Evolutionary conservation across 53 echinoderm and acorn worm genomes (phyloP).

Genomic region (Crossaster papposus): DNA sequence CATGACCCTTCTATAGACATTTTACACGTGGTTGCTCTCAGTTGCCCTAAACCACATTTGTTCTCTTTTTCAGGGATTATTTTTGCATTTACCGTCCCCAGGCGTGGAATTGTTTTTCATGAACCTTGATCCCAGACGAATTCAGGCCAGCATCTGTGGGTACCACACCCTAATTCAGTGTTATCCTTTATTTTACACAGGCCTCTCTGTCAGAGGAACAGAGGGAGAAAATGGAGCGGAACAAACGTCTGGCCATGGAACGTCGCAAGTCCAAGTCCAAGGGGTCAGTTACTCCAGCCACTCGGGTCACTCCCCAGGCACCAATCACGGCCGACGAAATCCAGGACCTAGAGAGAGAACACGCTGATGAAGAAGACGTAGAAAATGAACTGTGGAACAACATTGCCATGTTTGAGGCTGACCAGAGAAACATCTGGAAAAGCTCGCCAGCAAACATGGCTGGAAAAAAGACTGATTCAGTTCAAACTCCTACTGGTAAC

Average conservation of each 20-base stretch:
- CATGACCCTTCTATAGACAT: too few relatives aligned
- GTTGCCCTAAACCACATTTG: too few relatives aligned
- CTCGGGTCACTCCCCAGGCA: conserved; percentile 18
- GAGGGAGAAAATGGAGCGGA: conserved; percentile 78
- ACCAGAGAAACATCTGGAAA: conserved; percentile 45
- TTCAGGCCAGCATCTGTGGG: too few relatives aligned
- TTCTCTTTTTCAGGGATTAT: too few relatives aligned
- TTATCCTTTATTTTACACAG: conserved; percentile 21
- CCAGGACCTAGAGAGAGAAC: conserved; percentile 17
- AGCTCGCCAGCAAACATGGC: neutral
- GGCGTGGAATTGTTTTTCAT: too few relatives aligned
- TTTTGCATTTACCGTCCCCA: too few relatives aligned
- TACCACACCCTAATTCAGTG: too few relatives aligned
- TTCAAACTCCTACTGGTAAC: neutral
- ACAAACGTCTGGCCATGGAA: conserved; percentile 80
- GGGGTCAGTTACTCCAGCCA: conserved; percentile 5
- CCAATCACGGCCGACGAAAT: conserved; percentile 35
- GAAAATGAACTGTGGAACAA: conserved; percentile 63
- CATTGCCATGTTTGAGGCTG: conserved; percentile 49
- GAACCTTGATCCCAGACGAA: too few relatives aligned
- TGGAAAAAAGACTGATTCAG: conserved; percentile 12
- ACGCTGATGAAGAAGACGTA: conserved; percentile 44
- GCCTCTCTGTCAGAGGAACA: conserved; percentile 79
- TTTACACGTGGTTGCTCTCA: too few relatives aligned
- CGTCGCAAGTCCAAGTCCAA: conserved; percentile 64